These are phyloP conservation scores for Linepithema humile DNA, from an alignment of 1,140 invertebrate genomes.

Conservation along the genomic window DNA sequence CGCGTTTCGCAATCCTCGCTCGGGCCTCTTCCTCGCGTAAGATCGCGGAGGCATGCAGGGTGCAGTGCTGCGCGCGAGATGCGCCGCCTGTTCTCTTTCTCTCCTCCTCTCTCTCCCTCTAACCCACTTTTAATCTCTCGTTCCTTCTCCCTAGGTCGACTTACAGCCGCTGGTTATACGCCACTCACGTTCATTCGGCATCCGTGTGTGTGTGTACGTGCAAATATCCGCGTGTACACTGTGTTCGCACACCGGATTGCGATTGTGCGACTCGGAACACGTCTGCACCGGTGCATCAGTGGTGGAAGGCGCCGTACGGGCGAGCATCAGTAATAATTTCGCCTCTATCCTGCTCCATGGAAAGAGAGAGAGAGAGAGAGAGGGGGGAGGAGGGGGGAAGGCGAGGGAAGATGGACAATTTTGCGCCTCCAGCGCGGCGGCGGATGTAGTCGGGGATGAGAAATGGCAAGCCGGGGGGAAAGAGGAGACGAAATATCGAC, in stretches of 20 bases:
- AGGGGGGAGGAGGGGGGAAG: neutral
- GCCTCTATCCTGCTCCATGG: neutral
- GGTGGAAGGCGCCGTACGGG: neutral
- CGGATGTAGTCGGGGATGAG: neutral
- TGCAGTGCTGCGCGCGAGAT: neutral
- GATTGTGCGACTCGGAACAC: neutral
- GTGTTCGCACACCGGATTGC: neutral
- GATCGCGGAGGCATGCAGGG: neutral
- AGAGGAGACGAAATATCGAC: constrained; percentile 24
- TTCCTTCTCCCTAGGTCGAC: neutral
- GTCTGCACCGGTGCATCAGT: neutral
- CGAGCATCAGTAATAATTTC: constrained; percentile 38
- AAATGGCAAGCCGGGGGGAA: neutral
- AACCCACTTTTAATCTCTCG: constrained; percentile 2
- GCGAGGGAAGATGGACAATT: constrained; percentile 1
- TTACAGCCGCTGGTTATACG: neutral
- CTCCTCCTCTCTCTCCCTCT: neutral
- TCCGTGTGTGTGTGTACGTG: neutral
- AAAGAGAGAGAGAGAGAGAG: neutral
- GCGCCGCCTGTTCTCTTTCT: neutral
- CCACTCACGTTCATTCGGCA: neutral
- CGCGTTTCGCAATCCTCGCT: constrained; percentile 29
- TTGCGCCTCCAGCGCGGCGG: constrained; percentile 16
- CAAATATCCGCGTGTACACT: neutral
- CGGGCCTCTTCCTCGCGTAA: neutral